phyloP scores from a whole-genome alignment of 2,888 invertebrate species.

The Aporophyla nigra region DNA sequence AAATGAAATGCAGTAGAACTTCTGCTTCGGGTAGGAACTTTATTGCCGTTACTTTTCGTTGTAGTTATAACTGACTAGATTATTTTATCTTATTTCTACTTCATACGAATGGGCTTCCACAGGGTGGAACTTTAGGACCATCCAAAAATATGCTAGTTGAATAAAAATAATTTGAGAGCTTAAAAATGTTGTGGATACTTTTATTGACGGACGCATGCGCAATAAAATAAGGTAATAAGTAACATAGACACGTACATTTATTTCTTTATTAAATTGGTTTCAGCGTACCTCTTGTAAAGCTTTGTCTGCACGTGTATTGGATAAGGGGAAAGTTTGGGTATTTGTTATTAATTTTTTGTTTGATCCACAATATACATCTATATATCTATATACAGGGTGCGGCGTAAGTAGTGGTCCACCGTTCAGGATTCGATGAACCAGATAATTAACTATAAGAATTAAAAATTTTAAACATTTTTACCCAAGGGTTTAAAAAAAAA shows the following conservation, averaged over 20 bases:
- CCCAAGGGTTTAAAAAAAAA: no score
- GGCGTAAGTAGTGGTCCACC: no score
- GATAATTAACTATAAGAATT: no score
- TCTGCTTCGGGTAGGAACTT: background rate
- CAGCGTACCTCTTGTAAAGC: background rate
- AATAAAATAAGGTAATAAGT: background rate
- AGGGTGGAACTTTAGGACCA: background rate
- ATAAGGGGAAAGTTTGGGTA: no score
- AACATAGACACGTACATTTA: no score
- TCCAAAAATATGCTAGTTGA: background rate
- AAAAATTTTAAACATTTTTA: no score
- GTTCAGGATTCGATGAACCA: no score
- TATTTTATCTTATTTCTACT: background rate
- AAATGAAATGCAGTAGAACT: no score
- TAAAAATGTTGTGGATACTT: background rate
- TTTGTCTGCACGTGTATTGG: no score
- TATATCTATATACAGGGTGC: no score
- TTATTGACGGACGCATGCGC: no score
- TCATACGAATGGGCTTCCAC: background rate
- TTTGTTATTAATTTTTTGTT: no score
- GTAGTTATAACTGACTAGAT: background rate
- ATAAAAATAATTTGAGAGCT: background rate
- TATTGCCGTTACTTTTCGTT: slow-evolving; percentile 6
- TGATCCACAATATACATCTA: background rate
- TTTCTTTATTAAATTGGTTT: background rate